These are phyloP conservation scores for Chiridota heheva DNA, from an alignment of 35 echinoderm and acorn worm species.

Conservation along the genomic window DNA sequence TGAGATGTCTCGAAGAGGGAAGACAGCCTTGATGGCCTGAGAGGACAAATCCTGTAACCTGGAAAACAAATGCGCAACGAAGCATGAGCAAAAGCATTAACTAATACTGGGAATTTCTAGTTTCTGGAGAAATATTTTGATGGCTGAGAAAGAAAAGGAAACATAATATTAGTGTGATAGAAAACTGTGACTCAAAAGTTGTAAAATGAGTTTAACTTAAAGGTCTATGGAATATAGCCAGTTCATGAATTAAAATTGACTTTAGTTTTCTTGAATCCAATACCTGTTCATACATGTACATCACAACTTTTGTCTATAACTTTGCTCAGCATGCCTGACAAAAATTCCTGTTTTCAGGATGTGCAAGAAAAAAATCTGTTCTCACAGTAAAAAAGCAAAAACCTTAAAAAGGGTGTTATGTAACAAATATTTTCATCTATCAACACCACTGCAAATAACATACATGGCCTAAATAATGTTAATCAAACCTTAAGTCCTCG, in stretches of 20 bases:
- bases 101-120: neutral
- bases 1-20: constrained; percentile 73
- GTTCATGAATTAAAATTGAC: neutral
- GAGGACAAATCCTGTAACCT: constrained; percentile 75
- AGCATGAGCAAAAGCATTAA: neutral
- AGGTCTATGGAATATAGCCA: neutral
- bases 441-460: neutral
- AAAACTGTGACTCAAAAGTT: neutral
- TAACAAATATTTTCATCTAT: neutral
- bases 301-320: neutral
- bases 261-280: no score
- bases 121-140: neutral
- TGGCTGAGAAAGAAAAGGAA: neutral
- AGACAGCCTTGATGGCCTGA: constrained; percentile 57
- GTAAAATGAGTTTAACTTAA: neutral
- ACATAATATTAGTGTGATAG: neutral
- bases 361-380: no score
- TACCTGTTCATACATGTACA: no score
- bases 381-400: neutral
- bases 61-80: neutral
- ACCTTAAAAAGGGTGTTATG: neutral
- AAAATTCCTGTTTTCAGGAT: neutral
- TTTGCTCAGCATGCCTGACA: neutral
- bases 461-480: neutral
- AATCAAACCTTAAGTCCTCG: constrained; percentile 58